Evolutionary conservation across 2,797 vertebrate species (phyloP).

Genomic region (Xerus rutilus): DNA sequence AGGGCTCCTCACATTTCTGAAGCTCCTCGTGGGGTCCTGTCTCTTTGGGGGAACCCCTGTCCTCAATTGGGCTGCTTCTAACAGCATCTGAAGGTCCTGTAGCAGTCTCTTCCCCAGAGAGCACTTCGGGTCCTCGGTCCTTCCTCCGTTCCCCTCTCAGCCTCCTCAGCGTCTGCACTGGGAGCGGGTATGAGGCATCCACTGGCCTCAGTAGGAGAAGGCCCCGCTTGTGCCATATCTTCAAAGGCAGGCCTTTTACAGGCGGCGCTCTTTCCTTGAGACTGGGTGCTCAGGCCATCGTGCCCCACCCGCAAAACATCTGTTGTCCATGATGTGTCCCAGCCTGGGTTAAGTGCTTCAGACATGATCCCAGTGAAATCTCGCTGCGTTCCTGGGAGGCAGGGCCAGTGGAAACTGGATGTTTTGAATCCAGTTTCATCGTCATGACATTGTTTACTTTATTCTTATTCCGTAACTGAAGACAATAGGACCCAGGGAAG

Average conservation of each 20-base stretch:
- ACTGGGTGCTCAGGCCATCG: background rate
- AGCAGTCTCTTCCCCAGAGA: background rate
- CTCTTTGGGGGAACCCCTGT: background rate
- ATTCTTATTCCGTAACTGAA: background rate
- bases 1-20: background rate
- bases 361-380: background rate
- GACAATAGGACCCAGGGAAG: background rate
- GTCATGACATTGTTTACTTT: too few species aligned
- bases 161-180: background rate
- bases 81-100: background rate
- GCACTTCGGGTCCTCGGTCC: background rate
- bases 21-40: background rate
- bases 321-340: background rate
- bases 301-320: fast-evolving
- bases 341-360: background rate
- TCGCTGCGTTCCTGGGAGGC: background rate
- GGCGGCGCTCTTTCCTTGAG: background rate
- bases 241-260: background rate
- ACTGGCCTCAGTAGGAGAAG: background rate
- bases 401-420: too few species aligned
- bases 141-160: background rate
- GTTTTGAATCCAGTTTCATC: too few species aligned
- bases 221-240: background rate
- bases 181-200: fast-evolving
- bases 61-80: background rate